Conservation (phyloP, 92 coral and sea anemone species). For the Siderastrea radians region DNA sequence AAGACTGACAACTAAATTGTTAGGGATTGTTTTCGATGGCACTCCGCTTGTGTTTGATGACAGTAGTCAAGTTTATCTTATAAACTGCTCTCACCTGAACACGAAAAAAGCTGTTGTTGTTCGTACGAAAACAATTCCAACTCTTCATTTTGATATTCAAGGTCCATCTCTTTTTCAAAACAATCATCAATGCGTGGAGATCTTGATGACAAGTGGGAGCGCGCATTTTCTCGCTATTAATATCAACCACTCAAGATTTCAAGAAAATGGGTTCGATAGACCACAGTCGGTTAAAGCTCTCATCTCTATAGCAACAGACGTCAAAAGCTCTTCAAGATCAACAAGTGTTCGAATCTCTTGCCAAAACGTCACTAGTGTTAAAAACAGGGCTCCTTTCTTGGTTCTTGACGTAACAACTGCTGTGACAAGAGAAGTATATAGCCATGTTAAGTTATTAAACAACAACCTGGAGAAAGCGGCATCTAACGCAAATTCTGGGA, state of each 20-base stretch:
- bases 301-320: conserved; percentile 19
- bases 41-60: conserved; percentile 33
- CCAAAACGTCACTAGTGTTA: conserved; percentile 13
- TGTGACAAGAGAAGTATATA: conserved; percentile 27
- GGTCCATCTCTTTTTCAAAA: conserved; percentile 32
- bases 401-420: conserved; percentile 6
- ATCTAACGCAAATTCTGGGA: neutral
- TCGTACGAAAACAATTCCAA: conserved; percentile 2
- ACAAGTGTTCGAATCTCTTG: neutral
- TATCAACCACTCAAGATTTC: conserved; percentile 2
- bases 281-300: conserved; percentile 3
- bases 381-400: conserved; percentile 26
- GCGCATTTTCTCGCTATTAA: neutral
- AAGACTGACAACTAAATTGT: neutral
- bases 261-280: conserved; percentile 17
- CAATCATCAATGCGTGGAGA: conserved; percentile 15
- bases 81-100: conserved; percentile 29
- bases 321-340: neutral
- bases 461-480: conserved; percentile 2
- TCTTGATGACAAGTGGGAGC: neutral
- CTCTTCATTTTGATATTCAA: conserved; percentile 15
- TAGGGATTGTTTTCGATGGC: conserved; percentile 28
- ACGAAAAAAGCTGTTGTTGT: conserved; percentile 8
- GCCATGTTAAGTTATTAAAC: conserved; percentile 4
- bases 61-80: conserved; percentile 1